Percentiles rank a stretch among this genome's conserved stretches.
phyloP scores from a whole-genome alignment of 2,797 vertebrate genomes.

The Echiichthys vipera region DNA sequence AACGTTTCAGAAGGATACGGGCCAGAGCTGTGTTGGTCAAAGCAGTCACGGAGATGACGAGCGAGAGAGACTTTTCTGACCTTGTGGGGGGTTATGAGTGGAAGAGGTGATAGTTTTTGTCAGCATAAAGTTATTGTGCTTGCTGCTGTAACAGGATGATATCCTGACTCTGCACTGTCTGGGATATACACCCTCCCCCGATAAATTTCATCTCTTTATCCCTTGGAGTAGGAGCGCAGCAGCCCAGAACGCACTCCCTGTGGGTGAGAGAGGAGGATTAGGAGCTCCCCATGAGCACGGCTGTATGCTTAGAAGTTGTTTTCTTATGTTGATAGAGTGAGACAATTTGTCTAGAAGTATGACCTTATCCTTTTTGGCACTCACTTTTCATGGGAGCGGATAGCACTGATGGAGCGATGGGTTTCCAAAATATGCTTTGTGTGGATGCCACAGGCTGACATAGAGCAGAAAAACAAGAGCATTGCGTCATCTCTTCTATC shows the following conservation, averaged over 20 bases:
- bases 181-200: slow-evolving; percentile 54
- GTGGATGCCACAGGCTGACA: slow-evolving; percentile 56
- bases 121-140: slow-evolving; percentile 80
- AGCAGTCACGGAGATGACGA: slow-evolving; percentile 51
- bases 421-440: slow-evolving; percentile 59
- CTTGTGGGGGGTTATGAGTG: slow-evolving; percentile 67
- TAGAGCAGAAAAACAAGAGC: slow-evolving; percentile 50
- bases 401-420: slow-evolving; percentile 51
- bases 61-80: slow-evolving; percentile 65
- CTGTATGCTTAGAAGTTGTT: slow-evolving; percentile 37
- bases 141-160: slow-evolving; percentile 75
- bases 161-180: slow-evolving; percentile 79
- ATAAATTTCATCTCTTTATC: slow-evolving; percentile 71
- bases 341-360: slow-evolving; percentile 60
- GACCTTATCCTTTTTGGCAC: slow-evolving; percentile 59
- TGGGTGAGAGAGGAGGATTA: slow-evolving; percentile 50
- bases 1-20: slow-evolving; percentile 47
- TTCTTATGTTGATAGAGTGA: slow-evolving; percentile 56
- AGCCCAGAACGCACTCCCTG: slow-evolving; percentile 54
- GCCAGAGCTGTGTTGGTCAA: slow-evolving; percentile 57
- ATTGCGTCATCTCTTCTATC: slow-evolving; percentile 65
- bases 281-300: slow-evolving; percentile 30
- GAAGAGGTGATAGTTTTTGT: slow-evolving; percentile 77
- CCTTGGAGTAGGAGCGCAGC: slow-evolving; percentile 44
- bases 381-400: slow-evolving; percentile 31